phyloP scores from a whole-genome alignment of 53 echinoderm and acorn worm species.

The Echinometra lucunter region DNA sequence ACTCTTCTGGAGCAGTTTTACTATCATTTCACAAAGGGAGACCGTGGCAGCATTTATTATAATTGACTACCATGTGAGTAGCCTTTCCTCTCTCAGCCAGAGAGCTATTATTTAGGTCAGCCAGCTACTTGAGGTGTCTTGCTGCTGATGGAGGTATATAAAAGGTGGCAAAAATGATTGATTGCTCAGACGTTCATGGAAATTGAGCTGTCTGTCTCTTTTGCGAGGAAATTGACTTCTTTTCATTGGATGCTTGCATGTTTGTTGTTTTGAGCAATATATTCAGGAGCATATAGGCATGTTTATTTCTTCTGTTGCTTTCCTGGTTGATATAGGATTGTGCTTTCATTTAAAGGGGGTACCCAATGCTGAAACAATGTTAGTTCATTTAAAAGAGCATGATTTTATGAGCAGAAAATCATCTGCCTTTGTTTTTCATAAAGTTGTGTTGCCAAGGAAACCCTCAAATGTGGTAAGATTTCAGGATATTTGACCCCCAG shows the following conservation, averaged over 20 bases:
- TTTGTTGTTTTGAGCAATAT: background rate
- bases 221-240: background rate
- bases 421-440: too few relatives aligned
- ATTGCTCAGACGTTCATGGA: background rate
- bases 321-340: too few relatives aligned
- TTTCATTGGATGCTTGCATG: background rate
- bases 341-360: too few relatives aligned
- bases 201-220: conserved; percentile 23
- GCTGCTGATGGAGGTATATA: background rate
- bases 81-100: background rate
- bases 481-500: too few relatives aligned
- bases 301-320: background rate
- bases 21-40: background rate
- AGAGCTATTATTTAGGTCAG: background rate
- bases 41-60: background rate
- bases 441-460: too few relatives aligned
- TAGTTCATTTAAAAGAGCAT: too few relatives aligned
- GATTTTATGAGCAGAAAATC: too few relatives aligned
- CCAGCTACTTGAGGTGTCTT: background rate
- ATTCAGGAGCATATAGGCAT: background rate
- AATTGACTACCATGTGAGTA: background rate
- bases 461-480: too few relatives aligned
- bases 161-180: conserved; percentile 39
- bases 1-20: background rate
- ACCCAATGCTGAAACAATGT: too few relatives aligned